Conservation (phyloP, 2,888 invertebrate species). For the Acleris sparsana region DNA sequence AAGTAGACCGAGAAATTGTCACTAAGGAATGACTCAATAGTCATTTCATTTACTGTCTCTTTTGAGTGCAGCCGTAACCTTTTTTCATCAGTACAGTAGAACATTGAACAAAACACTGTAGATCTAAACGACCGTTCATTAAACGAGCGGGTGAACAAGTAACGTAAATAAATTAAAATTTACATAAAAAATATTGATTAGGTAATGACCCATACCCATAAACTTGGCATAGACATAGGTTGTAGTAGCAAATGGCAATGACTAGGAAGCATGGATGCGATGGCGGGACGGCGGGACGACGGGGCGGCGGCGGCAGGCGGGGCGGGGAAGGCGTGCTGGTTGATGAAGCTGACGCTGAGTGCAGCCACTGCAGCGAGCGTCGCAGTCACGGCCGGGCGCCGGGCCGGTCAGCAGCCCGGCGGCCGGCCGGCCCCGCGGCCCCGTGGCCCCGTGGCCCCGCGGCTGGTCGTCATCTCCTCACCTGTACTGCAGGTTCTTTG, state of each 20-base stretch:
- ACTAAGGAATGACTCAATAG: no score
- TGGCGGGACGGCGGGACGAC: slow-evolving; percentile 16
- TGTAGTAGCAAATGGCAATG: slow-evolving; percentile 35
- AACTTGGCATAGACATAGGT: slow-evolving; percentile 1
- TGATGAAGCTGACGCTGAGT: slow-evolving; percentile 45
- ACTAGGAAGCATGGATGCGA: slow-evolving; percentile 26
- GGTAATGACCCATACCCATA: no score
- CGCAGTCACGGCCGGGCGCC: slow-evolving; percentile 4
- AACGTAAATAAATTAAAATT: no score
- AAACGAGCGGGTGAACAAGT: no score
- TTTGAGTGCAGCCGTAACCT: no score
- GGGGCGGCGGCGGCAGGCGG: slow-evolving; percentile 12
- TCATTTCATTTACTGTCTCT: no score
- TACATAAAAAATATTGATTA: no score
- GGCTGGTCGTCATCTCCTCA: slow-evolving; percentile 67
- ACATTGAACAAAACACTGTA: no score
- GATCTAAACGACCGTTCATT: no score
- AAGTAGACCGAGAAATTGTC: no score
- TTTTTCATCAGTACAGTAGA: no score
- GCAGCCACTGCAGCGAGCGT: slow-evolving; percentile 43
- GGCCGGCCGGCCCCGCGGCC: neutral
- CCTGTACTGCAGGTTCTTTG: slow-evolving; percentile 94
- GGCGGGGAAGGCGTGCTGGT: neutral
- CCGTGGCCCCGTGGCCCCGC: slow-evolving; percentile 17
- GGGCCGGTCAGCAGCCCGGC: neutral